Base-by-base conservation (phyloP, 2,113 vertebrate genomes). In the Pithys albifrons region DNA sequence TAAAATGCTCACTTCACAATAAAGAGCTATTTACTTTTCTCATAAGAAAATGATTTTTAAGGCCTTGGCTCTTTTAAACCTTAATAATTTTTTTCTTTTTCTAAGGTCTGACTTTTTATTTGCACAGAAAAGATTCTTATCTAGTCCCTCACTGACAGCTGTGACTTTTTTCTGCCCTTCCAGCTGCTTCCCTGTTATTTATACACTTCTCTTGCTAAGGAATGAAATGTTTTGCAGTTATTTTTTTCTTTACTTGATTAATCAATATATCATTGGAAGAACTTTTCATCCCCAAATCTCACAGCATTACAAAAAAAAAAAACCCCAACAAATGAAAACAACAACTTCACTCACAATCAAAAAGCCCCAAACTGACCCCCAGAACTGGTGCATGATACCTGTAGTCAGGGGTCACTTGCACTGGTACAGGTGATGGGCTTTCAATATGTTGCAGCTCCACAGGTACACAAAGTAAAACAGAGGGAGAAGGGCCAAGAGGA, bases 1-100 rank as follows among this genome's bases (percentile, higher is more conserved):
- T 86, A 84, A 93, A 96, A 92, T 88, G 83, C 73, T 91, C 81
- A n/a, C 71, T 95, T 88, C 87, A 85, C 61, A 94, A 43, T 76
- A 79, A 93, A 96, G 88, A 83, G 64, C 67, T 90, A 89, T 88
- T 95, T 94, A 65, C 74, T 93, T 92, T 88, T 82, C 75, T 48
- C 41, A 11, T 84, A 74, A 51, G 54, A 91, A 85, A 93, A 86
- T 65, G 10, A 57, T 54, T 81, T 79, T 80, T 72, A 71, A 81
- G 85, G 46, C 48, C 39, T 74, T 81, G 45, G 5, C 57, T 92
- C 45, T 90, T 96, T 55, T 89, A 49, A 75, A 89, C 41, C 25
- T 15, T 52, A 67, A 49, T 52, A 67, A 91, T 72, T 77, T 91
- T 91, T 67, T 84, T 70, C 64, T 79, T 94, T 89, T 85, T 37